These are phyloP conservation scores for Mus spicilegus DNA, from an alignment of 2,113 vertebrate species.

Conservation along the genomic window DNA sequence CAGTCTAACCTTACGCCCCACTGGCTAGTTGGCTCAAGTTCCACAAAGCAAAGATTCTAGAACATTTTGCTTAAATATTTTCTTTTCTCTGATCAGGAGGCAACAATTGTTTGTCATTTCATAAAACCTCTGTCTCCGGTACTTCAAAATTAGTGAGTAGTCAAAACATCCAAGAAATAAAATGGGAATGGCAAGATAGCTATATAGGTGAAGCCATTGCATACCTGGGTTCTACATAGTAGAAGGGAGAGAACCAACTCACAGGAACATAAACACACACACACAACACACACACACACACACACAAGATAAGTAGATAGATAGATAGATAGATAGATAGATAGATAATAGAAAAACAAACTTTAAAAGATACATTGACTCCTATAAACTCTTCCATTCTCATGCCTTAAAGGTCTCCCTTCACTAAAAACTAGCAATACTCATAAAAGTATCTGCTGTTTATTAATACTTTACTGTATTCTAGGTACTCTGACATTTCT, in stretches of 20 bases:
- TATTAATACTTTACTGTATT: background rate
- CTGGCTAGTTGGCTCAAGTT: background rate
- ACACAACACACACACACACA: background rate
- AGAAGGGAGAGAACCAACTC: background rate
- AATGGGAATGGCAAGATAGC: background rate
- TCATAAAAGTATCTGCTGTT: background rate
- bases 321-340: background rate
- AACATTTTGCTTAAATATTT: background rate
- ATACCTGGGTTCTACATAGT: too few relatives aligned
- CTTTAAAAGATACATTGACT: background rate
- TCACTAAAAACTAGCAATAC: background rate
- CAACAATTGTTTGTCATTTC: background rate
- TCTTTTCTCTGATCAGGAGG: constrained; percentile 36
- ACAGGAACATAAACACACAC: background rate
- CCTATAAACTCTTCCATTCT: background rate
- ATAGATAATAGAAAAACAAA: background rate
- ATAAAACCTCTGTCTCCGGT: background rate
- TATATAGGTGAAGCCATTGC: background rate
- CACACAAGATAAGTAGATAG: background rate
- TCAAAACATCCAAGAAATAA: background rate
- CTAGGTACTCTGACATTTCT: background rate
- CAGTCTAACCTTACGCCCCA: background rate
- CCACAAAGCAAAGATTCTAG: background rate
- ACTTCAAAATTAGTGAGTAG: background rate
- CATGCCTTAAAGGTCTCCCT: constrained; percentile 6